Evolutionary conservation across 2,888 invertebrate species (phyloP), one percentile per base, ranked within the genome.

Genomic region (Caenorhabditis japonica): DNA sequence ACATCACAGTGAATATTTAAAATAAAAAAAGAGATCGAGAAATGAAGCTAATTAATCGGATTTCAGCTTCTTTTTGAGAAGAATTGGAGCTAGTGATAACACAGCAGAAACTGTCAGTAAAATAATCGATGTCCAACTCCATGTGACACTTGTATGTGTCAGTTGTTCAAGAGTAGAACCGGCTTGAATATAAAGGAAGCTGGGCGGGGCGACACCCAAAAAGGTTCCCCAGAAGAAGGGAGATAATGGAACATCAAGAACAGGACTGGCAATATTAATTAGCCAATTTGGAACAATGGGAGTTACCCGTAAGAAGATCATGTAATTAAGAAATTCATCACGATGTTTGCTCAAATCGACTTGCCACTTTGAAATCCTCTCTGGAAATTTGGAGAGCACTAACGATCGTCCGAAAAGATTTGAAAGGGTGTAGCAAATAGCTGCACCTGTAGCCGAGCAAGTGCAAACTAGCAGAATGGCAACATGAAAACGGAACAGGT

Each of bases 271-370:
- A 87, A 99, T 91, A 89, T 97, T 97, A 80, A 97, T 97, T 89
- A 99, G 97, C 99, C 99, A 99, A 89, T 99, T 99, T 7, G 99
- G 99, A 84, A 99, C 90, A 88, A 99, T 92, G 58, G 99, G 99
- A 25, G 99, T 99, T 87, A 99, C 93, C 81, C 99, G 92, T 81
- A 99, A 91, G 89, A 99, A 99, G 87, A 99, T 91, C 84, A 99
- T 94, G 88, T 99, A 99, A 90, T 94, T 94, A 71, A 99, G 91
- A 78, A 99, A 90, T 88, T 96, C 93, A 82, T 94, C 92, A 76
- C 92, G 91, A 88, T 99, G 97, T 87, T 93, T 93, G 66, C 75
- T 58, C 7, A 85, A 71, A 88, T 93, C 92, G 43, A 90, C 89
- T 21, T 94, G 92, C 95, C 97, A 99, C 77, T 92, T 90, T 46